Evolutionary conservation across 2,888 invertebrate species (phyloP), one percentile per base, ranked within the genome.

Genomic region (Eupithecia tripunctaria): DNA sequence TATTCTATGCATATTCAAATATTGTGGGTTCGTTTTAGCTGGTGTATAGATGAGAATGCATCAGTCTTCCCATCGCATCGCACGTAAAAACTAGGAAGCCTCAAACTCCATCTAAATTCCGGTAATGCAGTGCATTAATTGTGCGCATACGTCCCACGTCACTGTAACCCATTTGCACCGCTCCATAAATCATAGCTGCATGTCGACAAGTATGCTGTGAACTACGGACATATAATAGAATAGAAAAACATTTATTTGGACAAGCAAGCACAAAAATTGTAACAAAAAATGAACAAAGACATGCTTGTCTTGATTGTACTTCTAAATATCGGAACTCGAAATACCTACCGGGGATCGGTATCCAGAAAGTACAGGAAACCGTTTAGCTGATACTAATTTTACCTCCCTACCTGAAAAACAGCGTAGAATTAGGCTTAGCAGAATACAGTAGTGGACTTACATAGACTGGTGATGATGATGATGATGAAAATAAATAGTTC

Each of bases 101-200:
- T 62, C 60, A 74, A 68, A 67, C 67, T 67, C 75, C 41, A 72
- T 72, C 75, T 75, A 72, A 67, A 75, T 70, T 70, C 75, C 71
- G 74, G 67, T 85, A 84, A 85, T 87, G 87, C 86, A 82, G 85
- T 84, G 88, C 88, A 90, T 76, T 91, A 90, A 92, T 92, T 89
- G 89, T 82, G 80, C 80, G 38, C 85, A 84, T 78, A 85, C 84
- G 84, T 83, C 84, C 83, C 83, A 79, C 86, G 91, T 89, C 88
- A 89, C 88, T 86, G 88, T 93, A 91, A 93, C 93, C 92, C 92
- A 93, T 93, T 93, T 93, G 89, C 89, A 89, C 87, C 85, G 84
- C 89, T 91, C 85, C 92, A 91, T 93, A 92, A 92, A 91, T 93
- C 92, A 91, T 89, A 86, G 80, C 84, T 84, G 63, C 75, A 76